Conservation (phyloP, 2,113 vertebrate species). For the Salminus brasiliensis region DNA sequence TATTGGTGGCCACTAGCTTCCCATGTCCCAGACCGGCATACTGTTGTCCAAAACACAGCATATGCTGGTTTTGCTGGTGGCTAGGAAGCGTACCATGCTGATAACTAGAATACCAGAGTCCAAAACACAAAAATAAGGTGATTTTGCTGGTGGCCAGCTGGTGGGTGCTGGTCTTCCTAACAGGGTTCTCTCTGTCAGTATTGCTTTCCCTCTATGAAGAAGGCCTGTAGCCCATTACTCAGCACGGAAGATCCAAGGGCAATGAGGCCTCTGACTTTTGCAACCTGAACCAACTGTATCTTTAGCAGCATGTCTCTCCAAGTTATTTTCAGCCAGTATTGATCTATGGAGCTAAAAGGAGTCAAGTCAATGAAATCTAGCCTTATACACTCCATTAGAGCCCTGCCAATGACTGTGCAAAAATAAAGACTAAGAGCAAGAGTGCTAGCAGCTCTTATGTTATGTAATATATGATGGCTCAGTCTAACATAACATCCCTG, state of each 20-base stretch:
- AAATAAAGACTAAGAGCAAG: background rate
- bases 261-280: constrained; percentile 15
- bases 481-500: too few relatives aligned
- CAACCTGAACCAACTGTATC: constrained; percentile 26
- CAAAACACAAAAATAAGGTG: too few relatives aligned
- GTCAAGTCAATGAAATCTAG: constrained; percentile 39
- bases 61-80: too few relatives aligned
- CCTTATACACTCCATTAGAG: constrained; percentile 5
- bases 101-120: too few relatives aligned
- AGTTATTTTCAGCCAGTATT: constrained; percentile 57
- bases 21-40: too few relatives aligned
- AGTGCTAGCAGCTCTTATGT: too few relatives aligned
- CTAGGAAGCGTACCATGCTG: too few relatives aligned
- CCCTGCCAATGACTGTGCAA: constrained; percentile 6
- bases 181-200: background rate
- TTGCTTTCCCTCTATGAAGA: background rate
- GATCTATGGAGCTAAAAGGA: constrained; percentile 63
- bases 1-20: too few relatives aligned
- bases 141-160: too few relatives aligned
- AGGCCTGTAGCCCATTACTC: background rate
- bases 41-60: too few relatives aligned
- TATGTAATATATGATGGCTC: too few relatives aligned
- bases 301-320: background rate
- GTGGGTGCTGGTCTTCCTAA: too few relatives aligned
- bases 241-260: background rate